phyloP scores from a whole-genome alignment of 1,140 invertebrate species.

The Pristionchus pacificus region DNA sequence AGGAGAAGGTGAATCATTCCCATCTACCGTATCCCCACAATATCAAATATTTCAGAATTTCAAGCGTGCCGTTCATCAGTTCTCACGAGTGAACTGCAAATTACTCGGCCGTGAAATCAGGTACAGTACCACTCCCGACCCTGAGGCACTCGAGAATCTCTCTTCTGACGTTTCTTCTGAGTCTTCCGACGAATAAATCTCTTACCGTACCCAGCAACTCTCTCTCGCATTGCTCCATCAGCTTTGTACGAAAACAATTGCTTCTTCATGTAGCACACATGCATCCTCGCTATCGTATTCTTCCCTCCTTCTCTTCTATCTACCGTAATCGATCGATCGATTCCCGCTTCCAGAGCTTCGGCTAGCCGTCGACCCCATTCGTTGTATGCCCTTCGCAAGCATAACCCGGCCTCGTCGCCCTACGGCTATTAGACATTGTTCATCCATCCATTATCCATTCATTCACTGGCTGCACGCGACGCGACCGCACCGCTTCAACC shows the following conservation, averaged over 20 bases:
- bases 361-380: neutral
- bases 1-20: constrained; percentile 32
- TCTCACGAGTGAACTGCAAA: constrained; percentile 49
- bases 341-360: neutral
- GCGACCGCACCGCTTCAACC: too few relatives aligned
- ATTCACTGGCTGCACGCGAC: too few relatives aligned
- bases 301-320: too few relatives aligned
- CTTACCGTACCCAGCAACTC: too few relatives aligned
- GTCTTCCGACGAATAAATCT: neutral
- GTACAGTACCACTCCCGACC: constrained; percentile 38
- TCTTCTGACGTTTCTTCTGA: neutral
- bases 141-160: neutral
- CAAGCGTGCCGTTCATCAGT: constrained; percentile 53
- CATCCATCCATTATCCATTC: too few relatives aligned
- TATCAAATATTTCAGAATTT: constrained; percentile 36
- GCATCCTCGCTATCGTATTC: too few relatives aligned
- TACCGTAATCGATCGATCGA: neutral
- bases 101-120: constrained; percentile 55
- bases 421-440: too few relatives aligned
- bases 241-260: too few relatives aligned
- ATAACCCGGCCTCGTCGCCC: too few relatives aligned
- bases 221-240: too few relatives aligned
- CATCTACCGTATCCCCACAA: constrained; percentile 1
- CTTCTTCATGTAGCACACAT: too few relatives aligned
- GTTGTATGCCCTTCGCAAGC: neutral